Conservation (phyloP, 2,888 invertebrate species). For the Caenorhabditis virilis region DNA sequence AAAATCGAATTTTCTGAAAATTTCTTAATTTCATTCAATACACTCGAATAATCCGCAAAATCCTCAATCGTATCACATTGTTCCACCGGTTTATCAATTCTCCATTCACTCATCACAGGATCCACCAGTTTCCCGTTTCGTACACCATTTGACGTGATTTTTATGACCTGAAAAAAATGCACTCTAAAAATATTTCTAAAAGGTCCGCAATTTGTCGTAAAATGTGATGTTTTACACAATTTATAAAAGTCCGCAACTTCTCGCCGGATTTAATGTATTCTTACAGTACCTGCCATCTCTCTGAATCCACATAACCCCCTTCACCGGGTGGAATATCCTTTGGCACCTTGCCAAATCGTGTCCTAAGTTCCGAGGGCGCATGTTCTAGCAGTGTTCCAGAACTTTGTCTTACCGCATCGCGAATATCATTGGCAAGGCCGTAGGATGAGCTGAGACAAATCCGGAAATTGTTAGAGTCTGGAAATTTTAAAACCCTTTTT, state of each 20-base stretch:
- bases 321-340: constrained; percentile 10
- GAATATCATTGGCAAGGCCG: constrained; percentile 13
- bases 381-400: constrained; percentile 21
- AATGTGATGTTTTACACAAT: too few species aligned
- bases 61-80: constrained; percentile 48
- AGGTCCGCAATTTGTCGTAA: too few species aligned
- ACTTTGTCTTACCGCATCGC: constrained; percentile 15
- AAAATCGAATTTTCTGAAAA: constrained; percentile 19
- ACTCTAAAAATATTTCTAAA: too few species aligned
- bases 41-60: constrained; percentile 48
- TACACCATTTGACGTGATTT: constrained; percentile 61
- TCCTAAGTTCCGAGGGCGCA: constrained; percentile 22
- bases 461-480: constrained; percentile 13
- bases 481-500: too few species aligned
- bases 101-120: constrained; percentile 53
- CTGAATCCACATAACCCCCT: constrained; percentile 41
- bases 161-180: constrained; percentile 55
- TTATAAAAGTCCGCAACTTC: too few species aligned
- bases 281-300: constrained; percentile 27
- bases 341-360: constrained; percentile 11
- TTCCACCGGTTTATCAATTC: constrained; percentile 54
- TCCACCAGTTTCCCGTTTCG: constrained; percentile 59
- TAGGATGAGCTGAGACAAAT: constrained; percentile 18
- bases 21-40: constrained; percentile 6
- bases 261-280: too few species aligned